Evolutionary conservation across 2,888 invertebrate species (phyloP).

Genomic region (Elegia similella): DNA sequence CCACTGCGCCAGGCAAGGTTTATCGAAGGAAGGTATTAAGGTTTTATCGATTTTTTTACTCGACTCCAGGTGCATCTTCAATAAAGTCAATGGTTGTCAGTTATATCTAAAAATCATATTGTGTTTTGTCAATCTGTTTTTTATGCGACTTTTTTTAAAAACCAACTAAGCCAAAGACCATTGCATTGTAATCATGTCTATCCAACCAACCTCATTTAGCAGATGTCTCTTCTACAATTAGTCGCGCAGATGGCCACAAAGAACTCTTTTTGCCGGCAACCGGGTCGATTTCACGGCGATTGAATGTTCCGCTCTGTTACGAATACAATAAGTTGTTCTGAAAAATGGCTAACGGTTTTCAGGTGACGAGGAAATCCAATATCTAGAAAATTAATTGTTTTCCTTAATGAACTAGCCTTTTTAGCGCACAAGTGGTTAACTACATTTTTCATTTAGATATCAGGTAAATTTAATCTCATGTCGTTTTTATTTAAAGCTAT

Average conservation of each 20-base stretch:
- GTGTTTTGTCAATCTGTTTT: no score
- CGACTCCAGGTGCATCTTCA: no score
- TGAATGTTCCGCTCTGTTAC: conserved; percentile 8
- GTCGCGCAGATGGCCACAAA: conserved; percentile 3
- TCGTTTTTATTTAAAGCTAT: no score
- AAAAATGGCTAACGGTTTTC: conserved; percentile 1
- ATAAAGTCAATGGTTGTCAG: no score
- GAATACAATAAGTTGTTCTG: conserved; percentile 7
- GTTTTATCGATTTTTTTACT: no score
- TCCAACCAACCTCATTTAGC: neutral
- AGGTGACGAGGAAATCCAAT: neutral
- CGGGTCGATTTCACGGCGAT: conserved; percentile 10
- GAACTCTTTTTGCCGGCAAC: neutral
- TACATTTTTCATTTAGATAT: no score
- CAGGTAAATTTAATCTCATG: no score
- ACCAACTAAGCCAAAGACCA: neutral
- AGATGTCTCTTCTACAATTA: neutral
- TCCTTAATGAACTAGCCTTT: no score
- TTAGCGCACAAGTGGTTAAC: no score
- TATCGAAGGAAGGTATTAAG: no score
- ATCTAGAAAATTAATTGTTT: neutral
- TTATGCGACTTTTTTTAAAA: neutral
- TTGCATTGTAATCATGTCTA: neutral
- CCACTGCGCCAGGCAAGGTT: no score
- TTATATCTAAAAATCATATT: no score